These are phyloP conservation scores for Ceratosolen solmsi DNA, from an alignment of 1,140 invertebrate genomes.

Conservation along the genomic window DNA sequence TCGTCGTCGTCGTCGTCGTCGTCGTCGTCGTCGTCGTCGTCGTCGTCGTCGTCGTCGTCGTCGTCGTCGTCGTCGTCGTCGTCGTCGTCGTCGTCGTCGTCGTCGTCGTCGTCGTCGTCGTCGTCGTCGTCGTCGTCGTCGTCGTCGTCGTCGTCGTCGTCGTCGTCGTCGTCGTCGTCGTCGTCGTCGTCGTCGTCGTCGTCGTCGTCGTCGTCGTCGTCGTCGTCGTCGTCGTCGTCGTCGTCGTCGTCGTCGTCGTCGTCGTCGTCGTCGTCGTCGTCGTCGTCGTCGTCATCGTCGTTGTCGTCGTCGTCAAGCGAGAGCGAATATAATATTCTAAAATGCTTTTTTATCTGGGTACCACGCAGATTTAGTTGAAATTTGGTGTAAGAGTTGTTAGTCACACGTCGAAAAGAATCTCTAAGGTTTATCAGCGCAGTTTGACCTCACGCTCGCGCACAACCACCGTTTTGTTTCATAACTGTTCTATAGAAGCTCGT, in stretches of 20 bases:
- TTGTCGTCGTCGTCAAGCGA: neutral
- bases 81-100: constrained; percentile 6
- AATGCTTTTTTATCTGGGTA: constrained; percentile 36
- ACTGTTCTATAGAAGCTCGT: constrained; percentile 5
- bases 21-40: constrained; percentile 1
- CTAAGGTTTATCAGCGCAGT: constrained; percentile 47
- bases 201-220: constrained; percentile 1
- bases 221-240: neutral
- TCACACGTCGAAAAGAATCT: constrained; percentile 23
- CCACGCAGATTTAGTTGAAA: neutral
- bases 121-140: constrained; percentile 3
- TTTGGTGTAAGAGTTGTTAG: constrained; percentile 32
- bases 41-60: neutral
- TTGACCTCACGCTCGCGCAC: constrained; percentile 39
- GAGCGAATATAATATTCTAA: constrained; percentile 37
- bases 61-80: constrained; percentile 1
- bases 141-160: constrained; percentile 4
- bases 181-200: constrained; percentile 14
- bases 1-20: constrained; percentile 14
- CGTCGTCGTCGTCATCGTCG: no score
- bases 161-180: constrained; percentile 4
- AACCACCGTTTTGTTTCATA: constrained; percentile 40
- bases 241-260: constrained; percentile 1
- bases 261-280: constrained; percentile 6
- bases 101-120: constrained; percentile 3